A percentile compares a stretch with the other conserved stretches of the same genome.
These are phyloP conservation scores for Leucania comma DNA, from an alignment of 2,888 invertebrate genomes.

Conservation along the genomic window DNA sequence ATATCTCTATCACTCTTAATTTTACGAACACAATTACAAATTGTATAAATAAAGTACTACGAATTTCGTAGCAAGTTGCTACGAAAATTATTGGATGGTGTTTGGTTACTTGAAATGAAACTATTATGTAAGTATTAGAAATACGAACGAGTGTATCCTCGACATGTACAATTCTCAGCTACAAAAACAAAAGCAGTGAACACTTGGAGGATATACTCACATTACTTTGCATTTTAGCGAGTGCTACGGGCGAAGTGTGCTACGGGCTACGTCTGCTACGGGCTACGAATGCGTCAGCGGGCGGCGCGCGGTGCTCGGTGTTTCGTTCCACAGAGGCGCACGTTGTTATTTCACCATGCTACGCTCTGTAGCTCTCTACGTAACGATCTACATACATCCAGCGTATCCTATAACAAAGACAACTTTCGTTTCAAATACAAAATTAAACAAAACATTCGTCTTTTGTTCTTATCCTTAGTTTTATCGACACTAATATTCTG, in stretches of 20 bases:
- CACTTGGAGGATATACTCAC: constrained; percentile 39
- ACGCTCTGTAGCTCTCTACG: constrained; percentile 60
- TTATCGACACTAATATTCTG: constrained; percentile 10
- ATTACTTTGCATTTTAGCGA: constrained; percentile 56
- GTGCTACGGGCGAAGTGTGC: constrained; percentile 53
- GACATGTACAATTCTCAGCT: constrained; percentile 43
- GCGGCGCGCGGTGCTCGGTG: constrained; percentile 22
- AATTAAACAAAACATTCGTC: constrained; percentile 35
- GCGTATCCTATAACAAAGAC: constrained; percentile 64
- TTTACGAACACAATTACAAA: background rate
- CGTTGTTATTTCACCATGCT: constrained; percentile 67
- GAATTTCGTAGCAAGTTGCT: constrained; percentile 30
- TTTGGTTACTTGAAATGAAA: constrained; percentile 1
- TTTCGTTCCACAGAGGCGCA: constrained; percentile 65
- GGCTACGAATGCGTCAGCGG: background rate
- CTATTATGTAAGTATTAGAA: constrained; percentile 26
- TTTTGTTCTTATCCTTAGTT: constrained; percentile 25
- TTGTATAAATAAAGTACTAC: constrained; percentile 20
- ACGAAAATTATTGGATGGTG: constrained; percentile 14
- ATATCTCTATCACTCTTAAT: constrained; percentile 13
- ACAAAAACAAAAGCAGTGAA: constrained; percentile 46
- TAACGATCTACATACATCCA: constrained; percentile 61
- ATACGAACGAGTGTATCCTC: constrained; percentile 5
- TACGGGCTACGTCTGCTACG: constrained; percentile 44
- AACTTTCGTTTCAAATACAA: constrained; percentile 29